Percentiles rank a stretch among this genome's conserved stretches.
These are phyloP conservation scores for Megaustenia siamemsis DNA, from an alignment of 2,888 invertebrate species.

Conservation along the genomic window DNA sequence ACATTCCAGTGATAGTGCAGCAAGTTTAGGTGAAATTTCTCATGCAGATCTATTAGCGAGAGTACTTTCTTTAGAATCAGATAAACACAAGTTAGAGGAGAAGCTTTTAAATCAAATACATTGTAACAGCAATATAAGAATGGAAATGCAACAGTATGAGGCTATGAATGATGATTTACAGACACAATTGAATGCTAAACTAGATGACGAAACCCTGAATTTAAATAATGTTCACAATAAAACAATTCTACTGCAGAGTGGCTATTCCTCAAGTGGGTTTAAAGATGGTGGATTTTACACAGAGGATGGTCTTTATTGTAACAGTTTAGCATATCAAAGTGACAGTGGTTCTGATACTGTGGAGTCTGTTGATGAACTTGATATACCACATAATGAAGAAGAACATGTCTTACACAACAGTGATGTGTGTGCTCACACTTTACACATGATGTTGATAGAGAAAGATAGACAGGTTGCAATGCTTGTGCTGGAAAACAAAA, in stretches of 20 bases:
- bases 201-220: background rate
- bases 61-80: slow-evolving; percentile 36
- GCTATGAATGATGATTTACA: background rate
- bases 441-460: slow-evolving; percentile 40
- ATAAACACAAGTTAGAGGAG: slow-evolving; percentile 43
- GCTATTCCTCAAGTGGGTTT: background rate
- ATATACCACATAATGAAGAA: background rate
- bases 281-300: background rate
- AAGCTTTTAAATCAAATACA: slow-evolving; percentile 26
- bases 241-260: background rate
- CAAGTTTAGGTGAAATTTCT: background rate
- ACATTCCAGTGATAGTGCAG: slow-evolving; percentile 1
- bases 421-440: background rate
- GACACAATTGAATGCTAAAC: background rate
- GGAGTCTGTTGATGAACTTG: background rate
- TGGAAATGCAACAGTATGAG: background rate
- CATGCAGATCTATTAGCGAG: slow-evolving; percentile 37
- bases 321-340: background rate
- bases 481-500: slow-evolving; percentile 17
- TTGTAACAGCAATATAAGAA: slow-evolving; percentile 15
- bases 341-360: background rate
- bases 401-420: background rate
- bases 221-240: background rate
- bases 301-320: background rate
- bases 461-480: slow-evolving; percentile 47